Conservation (phyloP, 2,113 vertebrate genomes). For the Gasterosteus aculeatus region DNA sequence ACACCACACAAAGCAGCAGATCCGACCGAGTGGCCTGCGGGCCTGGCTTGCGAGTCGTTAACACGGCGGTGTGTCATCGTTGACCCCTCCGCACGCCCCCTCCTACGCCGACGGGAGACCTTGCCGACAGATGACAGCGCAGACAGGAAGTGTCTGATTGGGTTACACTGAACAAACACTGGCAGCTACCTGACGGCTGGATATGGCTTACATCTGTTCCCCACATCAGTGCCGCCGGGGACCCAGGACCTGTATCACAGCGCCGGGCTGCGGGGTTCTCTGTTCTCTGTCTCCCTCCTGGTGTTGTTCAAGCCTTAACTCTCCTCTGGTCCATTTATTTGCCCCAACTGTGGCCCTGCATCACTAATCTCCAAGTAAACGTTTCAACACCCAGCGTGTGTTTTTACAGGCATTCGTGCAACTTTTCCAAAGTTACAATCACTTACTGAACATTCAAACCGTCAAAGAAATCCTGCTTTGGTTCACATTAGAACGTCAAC, state of each 20-base stretch:
- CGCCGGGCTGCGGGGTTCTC: slow-evolving; percentile 41
- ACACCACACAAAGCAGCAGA: slow-evolving; percentile 29
- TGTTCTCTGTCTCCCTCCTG: slow-evolving; percentile 44
- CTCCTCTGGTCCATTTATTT: slow-evolving; percentile 37
- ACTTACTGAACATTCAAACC: slow-evolving; percentile 27
- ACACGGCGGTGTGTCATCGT: slow-evolving; percentile 71
- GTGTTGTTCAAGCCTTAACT: slow-evolving; percentile 11
- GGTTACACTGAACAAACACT: slow-evolving; percentile 81
- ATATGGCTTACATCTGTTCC: slow-evolving; percentile 75
- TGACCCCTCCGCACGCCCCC: slow-evolving; percentile 59
- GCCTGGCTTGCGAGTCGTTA: slow-evolving; percentile 73
- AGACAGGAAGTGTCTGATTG: slow-evolving; percentile 82
- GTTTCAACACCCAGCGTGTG: slow-evolving; percentile 4
- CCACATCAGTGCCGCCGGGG: slow-evolving; percentile 62
- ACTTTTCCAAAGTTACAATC: slow-evolving; percentile 3
- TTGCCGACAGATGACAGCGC: slow-evolving; percentile 75
- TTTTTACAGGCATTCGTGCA: slow-evolving; percentile 15
- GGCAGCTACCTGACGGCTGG: slow-evolving; percentile 77
- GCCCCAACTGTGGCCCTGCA: slow-evolving; percentile 23
- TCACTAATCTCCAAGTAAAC: slow-evolving; percentile 43
- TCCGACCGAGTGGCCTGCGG: slow-evolving; percentile 53
- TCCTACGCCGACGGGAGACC: slow-evolving; percentile 65
- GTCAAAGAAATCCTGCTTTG: slow-evolving; percentile 5
- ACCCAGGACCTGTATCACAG: slow-evolving; percentile 33
- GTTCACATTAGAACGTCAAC: background rate